Base-by-base conservation (phyloP, 2,888 invertebrate genomes). In the Euzetes globulus region DNA sequence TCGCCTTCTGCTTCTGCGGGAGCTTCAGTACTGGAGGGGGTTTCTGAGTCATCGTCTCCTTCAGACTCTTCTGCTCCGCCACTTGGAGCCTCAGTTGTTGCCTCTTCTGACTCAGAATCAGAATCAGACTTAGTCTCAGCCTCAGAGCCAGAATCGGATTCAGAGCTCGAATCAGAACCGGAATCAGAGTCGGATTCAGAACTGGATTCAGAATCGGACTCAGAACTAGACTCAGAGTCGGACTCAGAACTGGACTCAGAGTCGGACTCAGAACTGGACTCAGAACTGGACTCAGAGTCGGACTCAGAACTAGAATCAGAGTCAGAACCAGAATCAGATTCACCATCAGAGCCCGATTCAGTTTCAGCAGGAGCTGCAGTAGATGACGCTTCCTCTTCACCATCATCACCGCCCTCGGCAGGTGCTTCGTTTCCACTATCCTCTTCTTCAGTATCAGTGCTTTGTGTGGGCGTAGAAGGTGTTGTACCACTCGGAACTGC, bases 1-100 rank as follows among this genome's bases (percentile, higher is more conserved):
- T 41, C 72, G 22, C 7, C 75, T 13, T 25, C 50, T 47, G 41
- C 19, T 13, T 70, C 65, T 29, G 60, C 72, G 33, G 33, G 7
- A 1, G 60, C 27, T 19, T 27, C 60, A 17, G 60, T 60, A 13
- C 13, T 60, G 27, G 22, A 25, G 1, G 60, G 13, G 33, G 37
- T 29, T 25, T 73, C 45, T 11, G 63, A 22, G 9, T 73, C 73
- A 22, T 73, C 73, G 7, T 27, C 33, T 1, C 33, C 37, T 72
- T 72, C 41, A 41, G 41, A 9, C 13, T 41, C 41, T 41, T 41
- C 41, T 41, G 7, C 33, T 33, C 33, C 41, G 11, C 41, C 41
- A 41, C 1, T 37, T 13, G 41, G 41, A 7, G 41, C 41, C 13
- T 41, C 41, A 63, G 63, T 63, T 15, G 63, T 29, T 17, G 25